Conservation (phyloP, 2,113 vertebrate genomes). For the Ailuropoda melanoleuca region DNA sequence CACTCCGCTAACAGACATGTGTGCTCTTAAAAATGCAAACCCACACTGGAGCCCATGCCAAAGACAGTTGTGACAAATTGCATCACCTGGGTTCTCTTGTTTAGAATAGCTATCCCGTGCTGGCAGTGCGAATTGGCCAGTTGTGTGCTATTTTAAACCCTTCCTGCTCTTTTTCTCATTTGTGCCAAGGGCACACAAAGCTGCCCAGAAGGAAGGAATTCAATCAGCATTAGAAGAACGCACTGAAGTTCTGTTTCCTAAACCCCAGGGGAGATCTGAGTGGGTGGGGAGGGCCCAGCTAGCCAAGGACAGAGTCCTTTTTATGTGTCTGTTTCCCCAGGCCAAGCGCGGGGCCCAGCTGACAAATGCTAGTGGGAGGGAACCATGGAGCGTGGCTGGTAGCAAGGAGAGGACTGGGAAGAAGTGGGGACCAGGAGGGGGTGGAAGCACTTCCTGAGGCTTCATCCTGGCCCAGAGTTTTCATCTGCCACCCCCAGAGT, state of each 20-base stretch:
- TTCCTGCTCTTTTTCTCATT: background rate
- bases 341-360: background rate
- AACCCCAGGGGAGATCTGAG: slow-evolving; percentile 3
- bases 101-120: background rate
- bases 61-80: slow-evolving; percentile 34
- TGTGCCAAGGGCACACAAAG: background rate
- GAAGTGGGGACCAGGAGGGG: background rate
- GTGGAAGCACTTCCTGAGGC: background rate
- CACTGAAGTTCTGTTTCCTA: slow-evolving; percentile 47
- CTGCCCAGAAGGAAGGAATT: slow-evolving; percentile 37
- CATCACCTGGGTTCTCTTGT: slow-evolving; percentile 51
- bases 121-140: background rate
- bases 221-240: slow-evolving; percentile 41
- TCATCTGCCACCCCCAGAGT: background rate
- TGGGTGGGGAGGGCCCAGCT: background rate
- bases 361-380: background rate
- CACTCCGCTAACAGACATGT: background rate
- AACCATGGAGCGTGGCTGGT: background rate
- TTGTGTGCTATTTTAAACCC: slow-evolving; percentile 28
- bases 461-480: background rate
- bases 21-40: slow-evolving; percentile 15
- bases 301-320: background rate
- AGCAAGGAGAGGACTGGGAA: background rate
- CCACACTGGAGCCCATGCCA: background rate
- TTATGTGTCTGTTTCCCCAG: background rate